These are phyloP conservation scores for Seladonia tumulorum DNA, from an alignment of 2,888 invertebrate genomes.

Conservation along the genomic window DNA sequence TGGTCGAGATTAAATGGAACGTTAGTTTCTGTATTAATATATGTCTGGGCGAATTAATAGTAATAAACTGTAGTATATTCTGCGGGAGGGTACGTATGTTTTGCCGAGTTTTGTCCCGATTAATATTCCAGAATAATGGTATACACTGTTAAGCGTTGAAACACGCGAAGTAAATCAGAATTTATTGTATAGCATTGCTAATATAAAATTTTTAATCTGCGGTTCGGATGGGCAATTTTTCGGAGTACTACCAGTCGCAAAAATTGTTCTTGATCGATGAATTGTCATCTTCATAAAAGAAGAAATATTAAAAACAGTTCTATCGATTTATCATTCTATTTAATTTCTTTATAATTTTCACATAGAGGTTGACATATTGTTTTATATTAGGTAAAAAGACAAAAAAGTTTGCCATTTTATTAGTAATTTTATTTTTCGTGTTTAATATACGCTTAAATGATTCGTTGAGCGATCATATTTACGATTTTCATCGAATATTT, in stretches of 20 bases:
- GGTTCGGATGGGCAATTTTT: background rate
- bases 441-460: no score
- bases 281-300: no score
- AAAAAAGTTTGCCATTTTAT: no score
- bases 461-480: background rate
- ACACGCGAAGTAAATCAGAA: background rate
- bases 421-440: no score
- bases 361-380: no score
- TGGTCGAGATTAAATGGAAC: background rate
- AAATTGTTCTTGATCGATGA: background rate
- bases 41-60: background rate
- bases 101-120: background rate
- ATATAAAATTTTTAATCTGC: background rate
- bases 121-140: background rate
- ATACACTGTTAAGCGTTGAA: background rate
- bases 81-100: background rate
- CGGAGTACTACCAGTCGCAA: no score
- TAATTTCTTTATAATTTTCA: background rate
- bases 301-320: background rate
- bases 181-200: background rate
- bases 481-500: background rate
- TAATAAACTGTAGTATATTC: background rate
- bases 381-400: no score
- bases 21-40: background rate
- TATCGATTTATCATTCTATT: background rate